phyloP scores from a whole-genome alignment of 2,797 vertebrate genomes.

The Arremon brunneinucha region DNA sequence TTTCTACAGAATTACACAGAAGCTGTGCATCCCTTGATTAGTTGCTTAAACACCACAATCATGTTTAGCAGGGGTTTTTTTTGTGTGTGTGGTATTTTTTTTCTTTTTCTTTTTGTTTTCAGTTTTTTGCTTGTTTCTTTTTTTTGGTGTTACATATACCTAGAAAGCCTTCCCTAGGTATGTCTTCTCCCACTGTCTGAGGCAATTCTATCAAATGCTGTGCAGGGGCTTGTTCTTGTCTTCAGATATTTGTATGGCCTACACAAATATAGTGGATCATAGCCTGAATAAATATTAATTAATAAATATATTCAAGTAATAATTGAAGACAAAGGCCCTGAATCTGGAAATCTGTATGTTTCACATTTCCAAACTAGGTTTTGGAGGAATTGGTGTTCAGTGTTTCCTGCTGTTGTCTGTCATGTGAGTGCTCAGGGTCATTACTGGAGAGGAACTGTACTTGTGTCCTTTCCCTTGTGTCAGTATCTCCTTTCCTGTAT shows the following conservation, averaged over 20 bases:
- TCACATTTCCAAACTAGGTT: not conserved
- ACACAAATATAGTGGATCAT: not conserved
- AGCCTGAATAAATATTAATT: too few species aligned
- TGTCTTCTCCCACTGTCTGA: not conserved
- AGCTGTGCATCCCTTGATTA: not conserved
- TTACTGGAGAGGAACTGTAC: not conserved
- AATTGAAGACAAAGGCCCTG: not conserved
- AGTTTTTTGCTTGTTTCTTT: not conserved
- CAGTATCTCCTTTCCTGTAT: constrained; percentile 19
- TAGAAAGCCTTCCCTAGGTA: not conserved
- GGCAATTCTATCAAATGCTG: not conserved
- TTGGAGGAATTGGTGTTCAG: not conserved
- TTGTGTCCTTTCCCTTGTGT: not conserved
- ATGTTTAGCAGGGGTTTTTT: not conserved
- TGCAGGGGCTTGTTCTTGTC: not conserved
- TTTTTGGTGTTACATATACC: not conserved
- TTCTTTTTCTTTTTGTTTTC: not conserved
- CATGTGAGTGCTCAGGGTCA: not conserved
- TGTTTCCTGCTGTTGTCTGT: not conserved
- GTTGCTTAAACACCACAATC: not conserved
- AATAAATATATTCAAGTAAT: too few species aligned
- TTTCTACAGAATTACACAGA: not conserved
- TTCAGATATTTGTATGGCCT: not conserved
- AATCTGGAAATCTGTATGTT: not conserved
- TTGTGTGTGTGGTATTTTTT: too few species aligned